phyloP scores from a whole-genome alignment of 2,888 invertebrate genomes.

The Agrilus biguttatus region DNA sequence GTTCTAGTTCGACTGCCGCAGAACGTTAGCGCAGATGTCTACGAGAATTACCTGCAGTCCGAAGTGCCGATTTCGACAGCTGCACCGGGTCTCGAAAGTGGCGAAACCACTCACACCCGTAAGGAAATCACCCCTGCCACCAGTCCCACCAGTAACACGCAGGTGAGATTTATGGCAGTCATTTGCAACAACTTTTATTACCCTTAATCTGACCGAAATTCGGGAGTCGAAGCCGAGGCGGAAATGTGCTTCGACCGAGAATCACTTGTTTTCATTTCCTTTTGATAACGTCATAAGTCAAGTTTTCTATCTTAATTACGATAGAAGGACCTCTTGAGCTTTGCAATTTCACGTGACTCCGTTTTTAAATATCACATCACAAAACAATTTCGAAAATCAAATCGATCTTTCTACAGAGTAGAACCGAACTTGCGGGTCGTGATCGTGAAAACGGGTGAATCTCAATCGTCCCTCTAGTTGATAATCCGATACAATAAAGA shows the following conservation, averaged over 20 bases:
- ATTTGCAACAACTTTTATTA: slow-evolving; percentile 25
- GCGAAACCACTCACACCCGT: slow-evolving; percentile 36
- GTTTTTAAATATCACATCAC: too few species aligned
- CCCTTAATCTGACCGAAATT: background rate
- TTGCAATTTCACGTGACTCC: too few species aligned
- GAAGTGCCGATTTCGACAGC: slow-evolving; percentile 26
- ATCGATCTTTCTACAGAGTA: too few species aligned
- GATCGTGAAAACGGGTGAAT: too few species aligned
- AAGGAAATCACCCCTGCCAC: slow-evolving; percentile 42
- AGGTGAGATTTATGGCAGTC: slow-evolving; percentile 12
- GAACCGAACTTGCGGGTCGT: too few species aligned
- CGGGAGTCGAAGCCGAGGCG: background rate
- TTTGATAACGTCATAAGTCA: too few species aligned
- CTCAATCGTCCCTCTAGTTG: too few species aligned
- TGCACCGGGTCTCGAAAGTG: slow-evolving; percentile 26
- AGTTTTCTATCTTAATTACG: too few species aligned
- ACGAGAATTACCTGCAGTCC: slow-evolving; percentile 45
- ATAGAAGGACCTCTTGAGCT: too few species aligned
- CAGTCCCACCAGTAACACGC: slow-evolving; percentile 42
- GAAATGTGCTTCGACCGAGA: slow-evolving; percentile 1
- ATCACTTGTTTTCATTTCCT: slow-evolving; percentile 2
- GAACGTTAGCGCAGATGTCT: slow-evolving; percentile 44
- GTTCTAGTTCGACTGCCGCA: slow-evolving; percentile 38
- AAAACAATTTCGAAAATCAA: too few species aligned
- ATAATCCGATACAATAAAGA: too few species aligned